Conservation (phyloP, 2,888 invertebrate genomes). For the Merodon equestris region DNA sequence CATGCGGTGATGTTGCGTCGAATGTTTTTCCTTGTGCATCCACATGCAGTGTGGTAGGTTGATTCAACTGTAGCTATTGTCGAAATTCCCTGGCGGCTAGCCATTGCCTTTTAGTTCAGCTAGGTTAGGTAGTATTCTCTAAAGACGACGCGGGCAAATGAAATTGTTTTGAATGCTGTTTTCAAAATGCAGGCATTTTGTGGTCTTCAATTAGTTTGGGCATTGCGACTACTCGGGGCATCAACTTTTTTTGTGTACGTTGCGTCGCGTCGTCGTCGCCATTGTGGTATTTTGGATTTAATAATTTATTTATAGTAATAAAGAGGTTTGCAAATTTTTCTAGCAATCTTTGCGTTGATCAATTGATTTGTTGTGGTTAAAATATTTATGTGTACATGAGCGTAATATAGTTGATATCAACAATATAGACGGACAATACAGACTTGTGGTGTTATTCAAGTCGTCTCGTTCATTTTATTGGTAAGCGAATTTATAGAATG, state of each 20-base stretch:
- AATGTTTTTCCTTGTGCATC: constrained; percentile 17
- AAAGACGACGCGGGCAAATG: constrained; percentile 12
- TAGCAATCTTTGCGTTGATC: constrained; percentile 24
- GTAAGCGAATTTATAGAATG: no score
- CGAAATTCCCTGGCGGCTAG: constrained; percentile 35
- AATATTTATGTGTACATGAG: constrained; percentile 17
- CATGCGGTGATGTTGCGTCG: constrained; percentile 28
- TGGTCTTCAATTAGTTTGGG: constrained; percentile 56
- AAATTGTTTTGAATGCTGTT: constrained; percentile 21
- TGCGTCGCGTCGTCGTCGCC: constrained; percentile 17
- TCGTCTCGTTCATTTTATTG: no score
- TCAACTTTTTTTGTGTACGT: constrained; percentile 48
- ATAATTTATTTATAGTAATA: neutral
- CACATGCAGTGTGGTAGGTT: no score
- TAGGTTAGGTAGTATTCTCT: neutral
- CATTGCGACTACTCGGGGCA: constrained; percentile 22
- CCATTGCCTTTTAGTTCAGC: constrained; percentile 21
- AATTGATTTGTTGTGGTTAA: constrained; percentile 36
- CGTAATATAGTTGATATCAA: no score
- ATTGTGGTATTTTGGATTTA: no score
- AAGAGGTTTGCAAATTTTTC: constrained; percentile 40
- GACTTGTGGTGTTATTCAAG: no score
- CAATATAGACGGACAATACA: no score
- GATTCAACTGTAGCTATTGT: constrained; percentile 20
- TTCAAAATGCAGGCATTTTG: constrained; percentile 45